Base-by-base conservation (phyloP, 1,140 invertebrate genomes). In the Conus betulinus region DNA sequence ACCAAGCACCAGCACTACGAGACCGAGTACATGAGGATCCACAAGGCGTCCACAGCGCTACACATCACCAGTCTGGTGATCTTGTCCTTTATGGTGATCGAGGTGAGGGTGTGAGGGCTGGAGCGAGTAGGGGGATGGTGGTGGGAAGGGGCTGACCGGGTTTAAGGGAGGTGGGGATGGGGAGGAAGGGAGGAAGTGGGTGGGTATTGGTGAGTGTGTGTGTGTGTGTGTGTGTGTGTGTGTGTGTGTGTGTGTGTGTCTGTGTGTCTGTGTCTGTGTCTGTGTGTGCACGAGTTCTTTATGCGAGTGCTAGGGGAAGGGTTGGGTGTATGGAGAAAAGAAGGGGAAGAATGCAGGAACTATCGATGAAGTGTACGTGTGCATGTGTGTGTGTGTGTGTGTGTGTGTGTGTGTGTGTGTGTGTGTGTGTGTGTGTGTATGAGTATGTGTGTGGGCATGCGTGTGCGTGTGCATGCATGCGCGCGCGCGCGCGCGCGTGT, bases 61-160 rank as follows among this genome's bases (percentile, higher is more conserved):
- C 91, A 92, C 79, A 87, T 90, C 85, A 76, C 88, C 71, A 92
- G 91, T 60, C 85, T 92, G 2, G 88, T 85, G 27, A 91, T 92
- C 57, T 88, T 92, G 0, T 91, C 89, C 79, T 84, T 92, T 39
- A 92, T 92, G 91, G 90, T 92, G 5, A 51, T 91, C 13, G 91
- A 92, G 91, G 91, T 92, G 63, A 90, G 91, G 91, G n/a, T 3
- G 55, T 6, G 85, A 5, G 60, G 13, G 63, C 1, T 25, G 20
- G n/a, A 60, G 25, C 4, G 60, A 27, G 60, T 8, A 39, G 51
- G 67, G 71, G 51, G 63, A 7, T 23, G 67, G 23, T 11, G 20
- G 23, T 20, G 23, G 67, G 23, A n/a, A 20, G 67, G 6, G 67
- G 6, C 1, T 6, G 67, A 23, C 11, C 6, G 20, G 23, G 67